Evolutionary conservation across 1,140 invertebrate species (phyloP), one percentile per base, ranked within the genome.

Genomic region (Capitella teleta): DNA sequence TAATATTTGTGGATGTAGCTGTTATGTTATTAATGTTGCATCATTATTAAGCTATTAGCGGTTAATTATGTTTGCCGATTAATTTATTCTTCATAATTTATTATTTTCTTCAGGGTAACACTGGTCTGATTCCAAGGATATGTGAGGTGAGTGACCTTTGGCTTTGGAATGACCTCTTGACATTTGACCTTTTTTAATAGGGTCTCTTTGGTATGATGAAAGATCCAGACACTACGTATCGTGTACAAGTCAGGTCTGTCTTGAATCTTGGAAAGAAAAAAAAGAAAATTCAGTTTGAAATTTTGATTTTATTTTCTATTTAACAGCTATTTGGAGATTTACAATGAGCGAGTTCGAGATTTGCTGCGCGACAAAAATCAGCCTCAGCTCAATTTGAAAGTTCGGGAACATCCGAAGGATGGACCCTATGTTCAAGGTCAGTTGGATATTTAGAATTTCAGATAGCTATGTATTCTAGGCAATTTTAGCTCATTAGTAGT

Each of bases 71-170:
- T n/a, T n/a, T n/a, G n/a, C n/a, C n/a, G n/a, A n/a, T n/a, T n/a
- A n/a, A n/a, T n/a, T n/a, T n/a, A n/a, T n/a, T n/a, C n/a, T n/a
- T n/a, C n/a, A n/a, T 44, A 44, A 44, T 44, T 6, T 8, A 10
- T 44, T 4, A 12, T 44, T 44, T 10, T n/a, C 28, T 44, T 16
- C 42, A 44, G 42, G 82, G 84, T 61, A 80, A 81, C 63, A 83
- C 82, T 63, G 87, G 88, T 3, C 71, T 91, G 24, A 91, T 91
- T 66, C 88, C 88, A 0, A 78, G 86, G 52, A 91, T 91, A 55
- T 57, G 56, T 26, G 25, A 57, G 53, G 56, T 52, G 23, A 47
- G 49, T 34, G 18, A 6, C 18, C 18, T 6, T 12, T 44, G 21
- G 16, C 5, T 51, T n/a, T 30, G 28, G 8, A 28, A n/a, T 23